Evolutionary conservation across 2,113 vertebrate species (phyloP).

Genomic region (Tachycineta bicolor): DNA sequence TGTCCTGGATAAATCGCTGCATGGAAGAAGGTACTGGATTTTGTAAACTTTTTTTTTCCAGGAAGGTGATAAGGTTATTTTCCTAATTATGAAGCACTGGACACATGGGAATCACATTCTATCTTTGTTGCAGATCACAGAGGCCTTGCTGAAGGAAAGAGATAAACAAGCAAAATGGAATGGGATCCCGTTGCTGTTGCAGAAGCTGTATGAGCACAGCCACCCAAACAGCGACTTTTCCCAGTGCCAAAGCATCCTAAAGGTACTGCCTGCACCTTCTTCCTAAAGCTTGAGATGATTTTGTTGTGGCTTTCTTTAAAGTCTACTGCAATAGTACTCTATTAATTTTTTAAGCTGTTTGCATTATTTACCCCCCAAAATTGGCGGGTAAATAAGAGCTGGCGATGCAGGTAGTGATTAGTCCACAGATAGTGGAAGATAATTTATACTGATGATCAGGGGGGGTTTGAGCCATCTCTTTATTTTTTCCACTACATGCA

Average conservation of each 20-base stretch:
- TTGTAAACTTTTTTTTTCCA: not conserved
- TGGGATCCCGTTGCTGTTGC: slow-evolving; percentile 90
- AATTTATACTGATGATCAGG: not conserved
- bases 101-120: not conserved
- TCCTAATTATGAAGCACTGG: not conserved
- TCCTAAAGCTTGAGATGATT: not conserved
- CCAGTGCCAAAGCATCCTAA: slow-evolving; percentile 90
- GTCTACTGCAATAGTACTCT: not conserved
- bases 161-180: slow-evolving; percentile 95
- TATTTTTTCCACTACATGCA: slow-evolving; percentile 21
- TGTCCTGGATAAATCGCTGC: not conserved
- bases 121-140: slow-evolving; percentile 81
- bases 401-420: not conserved
- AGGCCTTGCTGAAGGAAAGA: slow-evolving; percentile 88
- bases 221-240: slow-evolving; percentile 94
- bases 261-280: slow-evolving; percentile 75
- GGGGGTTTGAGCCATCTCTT: not conserved
- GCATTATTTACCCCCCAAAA: not conserved
- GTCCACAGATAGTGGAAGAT: not conserved
- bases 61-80: not conserved
- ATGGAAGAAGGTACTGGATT: not conserved
- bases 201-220: slow-evolving; percentile 90
- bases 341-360: not conserved
- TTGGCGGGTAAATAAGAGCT: not conserved
- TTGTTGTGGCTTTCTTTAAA: not conserved